Percentiles rank a stretch among this genome's conserved stretches.
Evolutionary conservation across 2,113 vertebrate genomes (phyloP).

Genomic region (Tupaia tana): DNA sequence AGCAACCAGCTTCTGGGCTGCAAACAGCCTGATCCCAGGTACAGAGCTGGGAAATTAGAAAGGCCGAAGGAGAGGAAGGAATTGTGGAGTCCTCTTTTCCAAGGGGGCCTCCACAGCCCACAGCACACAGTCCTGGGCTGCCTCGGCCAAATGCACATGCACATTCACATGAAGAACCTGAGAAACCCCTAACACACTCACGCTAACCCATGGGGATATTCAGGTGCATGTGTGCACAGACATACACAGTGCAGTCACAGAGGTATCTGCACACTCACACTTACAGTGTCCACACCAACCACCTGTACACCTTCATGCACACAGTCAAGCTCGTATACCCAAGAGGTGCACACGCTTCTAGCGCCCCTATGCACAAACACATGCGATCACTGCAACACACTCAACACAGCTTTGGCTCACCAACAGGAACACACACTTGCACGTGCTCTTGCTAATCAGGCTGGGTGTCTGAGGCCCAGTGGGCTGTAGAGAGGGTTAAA

Average conservation of each 20-base stretch:
- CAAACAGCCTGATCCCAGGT: background rate
- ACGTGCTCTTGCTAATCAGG: background rate
- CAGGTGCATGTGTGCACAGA: background rate
- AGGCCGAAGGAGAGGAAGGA: background rate
- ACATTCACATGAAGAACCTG: background rate
- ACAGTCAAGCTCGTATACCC: background rate
- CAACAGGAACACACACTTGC: background rate
- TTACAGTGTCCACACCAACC: background rate
- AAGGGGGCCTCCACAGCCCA: too few relatives aligned
- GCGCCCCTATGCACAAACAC: background rate
- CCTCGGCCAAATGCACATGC: background rate
- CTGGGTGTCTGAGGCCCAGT: background rate
- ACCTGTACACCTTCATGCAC: background rate
- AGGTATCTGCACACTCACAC: background rate
- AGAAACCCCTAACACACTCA: background rate
- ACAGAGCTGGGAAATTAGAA: background rate
- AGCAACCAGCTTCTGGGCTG: background rate
- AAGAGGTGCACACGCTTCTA: background rate
- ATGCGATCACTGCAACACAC: background rate
- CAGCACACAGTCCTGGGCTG: background rate
- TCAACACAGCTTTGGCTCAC: background rate
- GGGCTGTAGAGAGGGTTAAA: background rate
- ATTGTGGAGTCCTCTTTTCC: background rate
- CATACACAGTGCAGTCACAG: background rate
- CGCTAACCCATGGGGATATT: background rate